Evolutionary conservation across 2,888 invertebrate species (phyloP).

Genomic region (Andrena praecox): DNA sequence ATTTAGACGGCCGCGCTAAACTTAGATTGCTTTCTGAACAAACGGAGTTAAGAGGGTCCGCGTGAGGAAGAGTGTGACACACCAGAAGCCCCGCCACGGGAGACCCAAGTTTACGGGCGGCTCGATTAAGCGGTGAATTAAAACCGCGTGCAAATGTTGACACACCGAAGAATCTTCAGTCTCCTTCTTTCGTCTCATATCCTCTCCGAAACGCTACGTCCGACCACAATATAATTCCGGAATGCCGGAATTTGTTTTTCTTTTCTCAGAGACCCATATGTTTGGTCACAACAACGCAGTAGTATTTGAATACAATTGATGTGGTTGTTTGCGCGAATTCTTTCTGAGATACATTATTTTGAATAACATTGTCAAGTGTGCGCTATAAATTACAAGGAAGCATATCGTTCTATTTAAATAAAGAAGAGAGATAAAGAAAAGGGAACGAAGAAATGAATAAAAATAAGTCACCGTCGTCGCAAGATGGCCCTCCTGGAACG

Average conservation of each 20-base stretch:
- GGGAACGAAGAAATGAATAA: no score
- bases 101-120: conserved; percentile 11
- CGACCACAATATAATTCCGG: background rate
- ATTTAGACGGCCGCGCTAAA: conserved; percentile 68
- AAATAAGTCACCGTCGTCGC: no score
- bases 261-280: no score
- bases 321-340: no score
- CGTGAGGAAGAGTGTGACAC: conserved; percentile 20
- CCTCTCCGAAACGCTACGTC: background rate
- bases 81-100: conserved; percentile 5
- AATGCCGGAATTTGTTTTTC: background rate
- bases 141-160: conserved; percentile 10
- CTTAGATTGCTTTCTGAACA: conserved; percentile 71
- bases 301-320: no score
- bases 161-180: conserved; percentile 6
- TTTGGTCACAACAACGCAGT: no score
- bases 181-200: background rate
- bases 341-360: no score
- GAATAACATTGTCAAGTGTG: no score
- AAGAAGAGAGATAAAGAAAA: no score
- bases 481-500: no score
- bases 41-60: conserved; percentile 54
- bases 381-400: no score
- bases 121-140: conserved; percentile 38
- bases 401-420: no score